These are phyloP conservation scores for Drosophila anomelani DNA, from an alignment of 2,888 invertebrate species.

Conservation along the genomic window DNA sequence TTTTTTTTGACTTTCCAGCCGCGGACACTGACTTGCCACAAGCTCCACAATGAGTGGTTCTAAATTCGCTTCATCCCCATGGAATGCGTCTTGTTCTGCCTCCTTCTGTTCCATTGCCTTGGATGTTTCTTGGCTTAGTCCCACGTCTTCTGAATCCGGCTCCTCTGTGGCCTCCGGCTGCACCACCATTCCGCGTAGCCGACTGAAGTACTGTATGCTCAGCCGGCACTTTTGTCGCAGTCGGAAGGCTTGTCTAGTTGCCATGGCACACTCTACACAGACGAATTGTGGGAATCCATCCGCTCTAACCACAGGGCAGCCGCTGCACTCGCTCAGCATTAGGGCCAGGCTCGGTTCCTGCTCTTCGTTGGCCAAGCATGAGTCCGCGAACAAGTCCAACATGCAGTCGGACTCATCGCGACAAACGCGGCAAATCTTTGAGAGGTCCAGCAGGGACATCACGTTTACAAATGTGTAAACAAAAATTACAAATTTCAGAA, in stretches of 20 bases:
- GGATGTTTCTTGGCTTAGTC: background rate
- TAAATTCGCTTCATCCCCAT: background rate
- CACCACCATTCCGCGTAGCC: background rate
- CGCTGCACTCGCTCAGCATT: constrained; percentile 24
- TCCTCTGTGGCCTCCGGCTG: background rate
- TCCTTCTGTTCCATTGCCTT: no score
- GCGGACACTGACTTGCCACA: background rate
- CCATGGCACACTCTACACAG: constrained; percentile 11
- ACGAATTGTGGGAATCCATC: constrained; percentile 18
- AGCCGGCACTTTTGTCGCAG: background rate
- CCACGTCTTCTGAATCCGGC: background rate
- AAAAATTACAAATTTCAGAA: background rate
- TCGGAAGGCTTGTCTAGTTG: constrained; percentile 6
- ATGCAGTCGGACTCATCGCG: constrained; percentile 17
- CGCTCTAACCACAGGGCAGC: background rate
- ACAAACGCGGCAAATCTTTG: constrained; percentile 25
- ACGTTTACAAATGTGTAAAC: background rate
- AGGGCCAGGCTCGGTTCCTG: constrained; percentile 14
- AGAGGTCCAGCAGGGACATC: constrained; percentile 3
- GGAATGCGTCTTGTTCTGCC: background rate
- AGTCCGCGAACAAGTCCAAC: constrained; percentile 8
- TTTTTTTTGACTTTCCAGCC: background rate
- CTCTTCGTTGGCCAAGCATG: background rate
- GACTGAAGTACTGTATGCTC: constrained; percentile 11
- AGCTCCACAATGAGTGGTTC: constrained; percentile 5